Percentiles rank a stretch among this genome's conserved stretches.
Evolutionary conservation across 2,113 vertebrate genomes (phyloP).

Genomic region (Tragelaphus scriptus): DNA sequence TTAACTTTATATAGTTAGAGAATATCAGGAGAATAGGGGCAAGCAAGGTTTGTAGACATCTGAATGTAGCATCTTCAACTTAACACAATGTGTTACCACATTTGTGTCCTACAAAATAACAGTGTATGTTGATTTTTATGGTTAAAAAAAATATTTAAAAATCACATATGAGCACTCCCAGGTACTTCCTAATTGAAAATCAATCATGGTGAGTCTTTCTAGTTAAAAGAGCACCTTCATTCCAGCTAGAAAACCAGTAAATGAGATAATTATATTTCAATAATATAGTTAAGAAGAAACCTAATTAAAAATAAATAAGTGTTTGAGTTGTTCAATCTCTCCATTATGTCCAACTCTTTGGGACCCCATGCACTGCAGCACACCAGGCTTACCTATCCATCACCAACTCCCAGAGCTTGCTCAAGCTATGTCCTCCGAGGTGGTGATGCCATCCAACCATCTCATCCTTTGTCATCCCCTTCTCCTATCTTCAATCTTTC

Average conservation of each 20-base stretch:
- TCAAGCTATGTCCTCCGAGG: fast-evolving
- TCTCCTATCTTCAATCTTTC: not conserved
- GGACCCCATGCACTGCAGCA: not conserved
- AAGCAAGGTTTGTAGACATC: fast-evolving
- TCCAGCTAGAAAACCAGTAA: not conserved
- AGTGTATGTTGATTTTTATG: not conserved
- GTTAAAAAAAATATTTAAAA: not conserved
- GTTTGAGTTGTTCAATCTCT: not conserved
- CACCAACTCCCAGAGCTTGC: not conserved
- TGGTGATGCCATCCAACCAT: not conserved
- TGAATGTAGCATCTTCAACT: not conserved
- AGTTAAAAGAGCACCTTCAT: not conserved
- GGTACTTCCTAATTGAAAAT: not conserved
- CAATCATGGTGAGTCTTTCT: not conserved
- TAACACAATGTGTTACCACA: fast-evolving
- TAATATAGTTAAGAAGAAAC: not conserved
- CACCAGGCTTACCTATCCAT: not conserved
- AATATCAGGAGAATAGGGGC: not conserved
- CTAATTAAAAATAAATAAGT: not conserved
- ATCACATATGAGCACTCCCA: not conserved
- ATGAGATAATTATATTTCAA: not conserved
- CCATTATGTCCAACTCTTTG: not conserved
- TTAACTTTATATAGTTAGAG: not conserved
- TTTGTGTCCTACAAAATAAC: not conserved
- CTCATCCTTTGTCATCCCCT: not conserved